phyloP scores from a whole-genome alignment of 2,888 invertebrate species.

The Itoplectis maculator region DNA sequence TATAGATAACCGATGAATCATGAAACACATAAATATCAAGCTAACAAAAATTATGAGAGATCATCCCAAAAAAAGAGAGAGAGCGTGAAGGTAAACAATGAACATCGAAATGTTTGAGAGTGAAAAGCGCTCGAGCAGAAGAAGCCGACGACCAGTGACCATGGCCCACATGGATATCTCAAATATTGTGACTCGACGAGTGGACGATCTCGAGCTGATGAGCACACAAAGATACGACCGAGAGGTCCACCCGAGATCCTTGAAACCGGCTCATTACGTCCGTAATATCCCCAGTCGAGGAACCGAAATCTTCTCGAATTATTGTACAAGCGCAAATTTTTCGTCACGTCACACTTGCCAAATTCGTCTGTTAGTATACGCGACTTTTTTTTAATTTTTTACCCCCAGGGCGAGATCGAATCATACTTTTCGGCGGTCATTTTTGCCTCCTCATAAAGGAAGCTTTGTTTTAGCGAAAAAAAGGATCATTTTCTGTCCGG shows the following conservation, averaged over 20 bases:
- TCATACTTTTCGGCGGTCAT: not conserved
- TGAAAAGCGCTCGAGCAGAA: constrained; percentile 13
- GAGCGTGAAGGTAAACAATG: constrained; percentile 1
- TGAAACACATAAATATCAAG: not conserved
- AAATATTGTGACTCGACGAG: constrained; percentile 65
- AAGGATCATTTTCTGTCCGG: not conserved
- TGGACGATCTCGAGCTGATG: constrained; percentile 21
- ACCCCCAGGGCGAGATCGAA: not conserved
- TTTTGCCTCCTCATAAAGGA: not conserved
- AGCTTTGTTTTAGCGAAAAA: not conserved
- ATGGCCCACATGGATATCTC: constrained; percentile 68
- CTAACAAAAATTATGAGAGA: not conserved
- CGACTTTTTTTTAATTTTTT: not conserved
- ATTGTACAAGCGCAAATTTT: not conserved
- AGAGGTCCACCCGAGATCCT: constrained; percentile 3
- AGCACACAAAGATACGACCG: not conserved
- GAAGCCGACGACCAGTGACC: constrained; percentile 51
- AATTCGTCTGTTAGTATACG: not conserved
- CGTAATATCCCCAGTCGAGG: not conserved
- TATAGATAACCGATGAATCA: no score
- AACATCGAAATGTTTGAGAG: constrained; percentile 27
- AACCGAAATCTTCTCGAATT: not conserved
- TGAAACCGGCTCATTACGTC: not conserved
- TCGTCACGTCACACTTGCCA: constrained; percentile 1
- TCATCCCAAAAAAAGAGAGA: not conserved